Percentiles rank a stretch among this genome's conserved stretches.
Conservation (phyloP, 2,888 invertebrate genomes). For the Sarcophaga variegata region DNA sequence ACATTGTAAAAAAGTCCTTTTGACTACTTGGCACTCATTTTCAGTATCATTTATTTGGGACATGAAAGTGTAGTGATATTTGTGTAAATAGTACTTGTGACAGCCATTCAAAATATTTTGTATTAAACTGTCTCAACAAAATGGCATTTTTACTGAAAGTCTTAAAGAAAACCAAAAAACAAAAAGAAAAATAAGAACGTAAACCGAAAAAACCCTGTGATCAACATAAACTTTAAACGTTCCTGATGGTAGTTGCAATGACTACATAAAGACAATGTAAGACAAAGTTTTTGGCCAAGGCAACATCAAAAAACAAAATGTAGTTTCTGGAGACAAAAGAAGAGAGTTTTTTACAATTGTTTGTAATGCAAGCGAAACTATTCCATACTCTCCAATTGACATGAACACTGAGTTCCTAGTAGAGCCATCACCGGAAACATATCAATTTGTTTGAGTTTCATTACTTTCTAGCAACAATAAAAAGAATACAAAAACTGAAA, state of each 20-base stretch:
- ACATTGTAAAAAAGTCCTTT: too few relatives aligned
- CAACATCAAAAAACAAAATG: not conserved
- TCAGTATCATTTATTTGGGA: not conserved
- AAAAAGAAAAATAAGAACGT: not conserved
- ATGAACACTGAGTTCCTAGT: slow-evolving; percentile 3
- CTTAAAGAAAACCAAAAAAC: not conserved
- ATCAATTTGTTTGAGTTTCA: slow-evolving; percentile 59
- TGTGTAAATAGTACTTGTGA: not conserved
- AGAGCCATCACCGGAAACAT: slow-evolving; percentile 31
- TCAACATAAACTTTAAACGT: not conserved
- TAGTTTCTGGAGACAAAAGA: not conserved
- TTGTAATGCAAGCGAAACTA: slow-evolving; percentile 6
- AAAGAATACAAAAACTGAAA: not conserved
- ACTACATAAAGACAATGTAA: not conserved
- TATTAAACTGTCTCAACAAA: slow-evolving; percentile 20
- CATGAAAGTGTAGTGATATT: not conserved
- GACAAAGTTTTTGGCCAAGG: not conserved
- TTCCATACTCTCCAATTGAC: not conserved
- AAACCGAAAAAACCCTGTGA: not conserved
- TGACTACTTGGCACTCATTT: not conserved
- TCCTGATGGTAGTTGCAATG: not conserved
- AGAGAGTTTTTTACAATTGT: not conserved
- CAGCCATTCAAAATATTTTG: not conserved
- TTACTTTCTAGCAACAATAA: slow-evolving; percentile 15
- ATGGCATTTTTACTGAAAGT: slow-evolving; percentile 33